Conservation (phyloP, 2,113 vertebrate genomes). For the Sialia sialis region DNA sequence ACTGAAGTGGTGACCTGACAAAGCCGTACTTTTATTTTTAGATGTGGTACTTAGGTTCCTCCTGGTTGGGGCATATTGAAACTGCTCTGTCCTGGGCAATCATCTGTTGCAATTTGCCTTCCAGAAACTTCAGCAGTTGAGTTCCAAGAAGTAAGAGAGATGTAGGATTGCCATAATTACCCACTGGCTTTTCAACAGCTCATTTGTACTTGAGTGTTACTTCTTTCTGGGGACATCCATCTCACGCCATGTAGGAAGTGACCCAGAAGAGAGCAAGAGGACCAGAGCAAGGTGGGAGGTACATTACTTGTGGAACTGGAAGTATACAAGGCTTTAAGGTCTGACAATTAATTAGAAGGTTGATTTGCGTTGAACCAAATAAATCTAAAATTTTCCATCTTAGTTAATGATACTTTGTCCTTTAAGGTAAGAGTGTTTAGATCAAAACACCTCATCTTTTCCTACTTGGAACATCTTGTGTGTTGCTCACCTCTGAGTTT, state of each 20-base stretch:
- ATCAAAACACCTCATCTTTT: background rate
- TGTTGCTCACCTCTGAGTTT: background rate
- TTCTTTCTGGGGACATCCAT: background rate
- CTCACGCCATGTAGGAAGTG: background rate
- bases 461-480: background rate
- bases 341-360: background rate
- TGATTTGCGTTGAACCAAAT: background rate
- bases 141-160: background rate
- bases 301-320: background rate
- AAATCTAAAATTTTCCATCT: background rate
- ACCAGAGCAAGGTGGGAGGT: background rate
- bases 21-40: background rate
- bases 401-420: background rate
- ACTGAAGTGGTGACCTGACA: background rate
- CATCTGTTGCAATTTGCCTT: background rate
- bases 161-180: background rate
- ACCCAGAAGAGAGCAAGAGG: background rate
- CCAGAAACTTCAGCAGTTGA: background rate
- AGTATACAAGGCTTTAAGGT: background rate
- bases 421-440: background rate
- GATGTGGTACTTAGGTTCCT: background rate
- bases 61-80: background rate
- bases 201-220: background rate
- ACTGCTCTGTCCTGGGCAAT: background rate
- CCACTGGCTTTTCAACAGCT: background rate